phyloP scores from a whole-genome alignment of 2,888 invertebrate species.

The Mermis nigrescens region DNA sequence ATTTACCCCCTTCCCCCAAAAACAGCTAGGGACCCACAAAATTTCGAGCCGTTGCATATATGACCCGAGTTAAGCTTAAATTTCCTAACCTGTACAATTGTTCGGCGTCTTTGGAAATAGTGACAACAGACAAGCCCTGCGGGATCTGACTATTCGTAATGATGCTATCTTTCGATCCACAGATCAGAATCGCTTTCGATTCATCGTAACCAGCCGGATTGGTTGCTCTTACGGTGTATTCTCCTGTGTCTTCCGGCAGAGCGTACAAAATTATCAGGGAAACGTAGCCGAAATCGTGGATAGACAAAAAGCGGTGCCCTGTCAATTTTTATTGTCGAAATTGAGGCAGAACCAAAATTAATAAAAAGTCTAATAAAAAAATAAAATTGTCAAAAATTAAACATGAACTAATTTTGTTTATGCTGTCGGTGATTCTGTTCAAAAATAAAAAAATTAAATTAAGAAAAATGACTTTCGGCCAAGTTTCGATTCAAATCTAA shows the following conservation, averaged over 20 bases:
- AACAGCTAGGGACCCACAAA: too few species aligned
- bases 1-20: too few species aligned
- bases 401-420: too few species aligned
- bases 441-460: too few species aligned
- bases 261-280: slow-evolving; percentile 76
- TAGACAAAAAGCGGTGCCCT: slow-evolving; percentile 46
- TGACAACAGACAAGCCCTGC: slow-evolving; percentile 26
- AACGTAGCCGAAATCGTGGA: slow-evolving; percentile 86
- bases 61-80: not conserved
- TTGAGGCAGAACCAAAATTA: too few species aligned
- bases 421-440: too few species aligned
- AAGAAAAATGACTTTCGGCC: too few species aligned
- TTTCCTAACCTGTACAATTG: slow-evolving; percentile 11
- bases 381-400: too few species aligned
- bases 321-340: too few species aligned
- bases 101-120: slow-evolving; percentile 7
- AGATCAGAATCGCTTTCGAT: slow-evolving; percentile 30
- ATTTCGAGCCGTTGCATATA: too few species aligned
- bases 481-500: too few species aligned
- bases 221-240: slow-evolving; percentile 44
- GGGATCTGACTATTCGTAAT: slow-evolving; percentile 35
- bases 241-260: slow-evolving; percentile 73
- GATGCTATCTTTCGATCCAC: slow-evolving; percentile 27
- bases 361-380: too few species aligned
- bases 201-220: slow-evolving; percentile 33